A percentile compares a stretch with the other conserved stretches of the same genome.
Evolutionary conservation across 2,888 invertebrate genomes (phyloP).

Genomic region (Dynastes grantii): DNA sequence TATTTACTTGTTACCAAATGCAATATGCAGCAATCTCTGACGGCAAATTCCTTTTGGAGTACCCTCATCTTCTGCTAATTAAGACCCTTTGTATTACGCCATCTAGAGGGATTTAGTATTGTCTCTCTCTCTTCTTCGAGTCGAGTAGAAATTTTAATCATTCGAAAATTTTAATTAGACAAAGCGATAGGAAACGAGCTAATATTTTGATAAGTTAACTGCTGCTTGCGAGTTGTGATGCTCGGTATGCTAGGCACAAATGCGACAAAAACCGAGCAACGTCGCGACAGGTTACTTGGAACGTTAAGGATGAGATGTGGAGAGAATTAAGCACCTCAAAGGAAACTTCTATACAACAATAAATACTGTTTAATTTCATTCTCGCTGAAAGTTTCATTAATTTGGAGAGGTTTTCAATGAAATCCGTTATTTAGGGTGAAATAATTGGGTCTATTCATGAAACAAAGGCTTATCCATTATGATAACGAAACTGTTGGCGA

Average conservation of each 20-base stretch:
- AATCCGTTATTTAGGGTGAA: slow-evolving; percentile 16
- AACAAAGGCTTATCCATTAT: neutral
- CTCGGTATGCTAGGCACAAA: neutral
- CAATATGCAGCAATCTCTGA: slow-evolving; percentile 17
- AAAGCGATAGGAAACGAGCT: slow-evolving; percentile 44
- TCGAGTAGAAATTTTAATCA: neutral
- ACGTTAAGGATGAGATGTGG: neutral
- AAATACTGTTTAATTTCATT: slow-evolving; percentile 16
- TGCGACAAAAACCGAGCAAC: neutral
- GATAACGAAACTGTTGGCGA: neutral
- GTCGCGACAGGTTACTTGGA: neutral
- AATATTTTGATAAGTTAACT: slow-evolving; percentile 44
- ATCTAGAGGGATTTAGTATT: slow-evolving; percentile 28
- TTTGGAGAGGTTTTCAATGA: slow-evolving; percentile 3
- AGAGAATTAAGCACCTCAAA: neutral
- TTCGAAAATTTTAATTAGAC: slow-evolving; percentile 43
- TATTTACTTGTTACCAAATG: no score
- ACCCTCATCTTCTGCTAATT: slow-evolving; percentile 40
- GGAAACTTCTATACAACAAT: neutral
- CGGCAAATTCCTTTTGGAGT: slow-evolving; percentile 22
- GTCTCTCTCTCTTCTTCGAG: neutral
- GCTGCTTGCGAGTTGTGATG: neutral
- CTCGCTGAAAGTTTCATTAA: slow-evolving; percentile 9
- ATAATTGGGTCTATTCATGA: neutral
- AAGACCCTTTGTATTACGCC: slow-evolving; percentile 26